phyloP scores from a whole-genome alignment of 2,113 vertebrate genomes.

The Oreochromis aureus region DNA sequence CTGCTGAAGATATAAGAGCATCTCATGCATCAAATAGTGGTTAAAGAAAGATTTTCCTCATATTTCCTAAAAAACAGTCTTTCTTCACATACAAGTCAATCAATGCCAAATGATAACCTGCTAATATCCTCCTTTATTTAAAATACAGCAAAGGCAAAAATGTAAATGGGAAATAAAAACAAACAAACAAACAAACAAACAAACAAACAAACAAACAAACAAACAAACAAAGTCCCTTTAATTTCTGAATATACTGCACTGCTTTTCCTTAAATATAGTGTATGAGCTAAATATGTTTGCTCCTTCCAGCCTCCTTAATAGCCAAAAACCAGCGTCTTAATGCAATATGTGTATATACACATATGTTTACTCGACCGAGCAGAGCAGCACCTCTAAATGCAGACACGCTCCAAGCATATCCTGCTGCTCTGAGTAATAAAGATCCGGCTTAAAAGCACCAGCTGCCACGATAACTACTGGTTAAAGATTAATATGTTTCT shows the following conservation, averaged over 20 bases:
- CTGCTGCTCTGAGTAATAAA: conserved; percentile 56
- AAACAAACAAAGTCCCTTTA: neutral
- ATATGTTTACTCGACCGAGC: conserved; percentile 24
- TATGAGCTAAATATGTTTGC: neutral
- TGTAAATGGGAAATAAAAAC: neutral
- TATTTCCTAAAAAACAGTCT: neutral
- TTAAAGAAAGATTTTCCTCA: neutral
- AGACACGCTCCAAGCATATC: conserved; percentile 30
- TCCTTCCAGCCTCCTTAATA: neutral
- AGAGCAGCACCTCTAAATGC: neutral
- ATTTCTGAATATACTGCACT: neutral
- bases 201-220: neutral
- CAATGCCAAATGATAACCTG: neutral
- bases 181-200: neutral
- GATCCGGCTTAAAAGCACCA: conserved; percentile 57
- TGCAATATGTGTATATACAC: neutral
- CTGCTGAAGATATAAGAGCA: neutral
- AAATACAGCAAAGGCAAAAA: neutral
- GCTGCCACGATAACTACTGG: conserved; percentile 46
- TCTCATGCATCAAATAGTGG: neutral
- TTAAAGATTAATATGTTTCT: conserved; percentile 75
- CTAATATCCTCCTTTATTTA: neutral
- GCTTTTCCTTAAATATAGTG: neutral
- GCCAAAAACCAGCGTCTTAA: neutral
- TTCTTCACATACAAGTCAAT: neutral